A percentile compares a stretch with the other conserved stretches of the same genome.
These are phyloP conservation scores for Drosophila infuscata DNA, from an alignment of 2,888 invertebrate genomes.

Conservation along the genomic window DNA sequence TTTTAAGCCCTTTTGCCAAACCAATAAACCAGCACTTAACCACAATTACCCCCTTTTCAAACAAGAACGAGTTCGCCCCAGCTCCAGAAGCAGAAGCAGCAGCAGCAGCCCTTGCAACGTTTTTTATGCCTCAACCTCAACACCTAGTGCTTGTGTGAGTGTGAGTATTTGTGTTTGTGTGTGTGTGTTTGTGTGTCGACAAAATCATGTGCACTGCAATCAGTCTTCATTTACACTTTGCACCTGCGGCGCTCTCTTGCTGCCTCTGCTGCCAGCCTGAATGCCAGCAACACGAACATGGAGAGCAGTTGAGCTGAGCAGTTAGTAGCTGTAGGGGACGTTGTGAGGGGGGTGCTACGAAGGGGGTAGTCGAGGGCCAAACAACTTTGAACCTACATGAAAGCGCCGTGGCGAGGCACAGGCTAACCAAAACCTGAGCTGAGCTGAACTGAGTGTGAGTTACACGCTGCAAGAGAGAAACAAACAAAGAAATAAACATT, in stretches of 20 bases:
- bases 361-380: conserved; percentile 34
- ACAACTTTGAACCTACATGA: conserved; percentile 75
- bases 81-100: conserved; percentile 21
- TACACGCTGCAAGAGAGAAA: conserved; percentile 40
- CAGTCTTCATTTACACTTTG: conserved; percentile 82
- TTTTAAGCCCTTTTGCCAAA: conserved; percentile 77
- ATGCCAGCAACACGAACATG: conserved; percentile 59
- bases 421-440: conserved; percentile 38
- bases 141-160: conserved; percentile 18
- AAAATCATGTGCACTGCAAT: conserved; percentile 81
- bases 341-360: background rate
- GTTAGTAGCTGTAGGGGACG: conserved; percentile 29
- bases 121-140: conserved; percentile 56
- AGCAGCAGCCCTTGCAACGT: conserved; percentile 57
- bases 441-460: conserved; percentile 47
- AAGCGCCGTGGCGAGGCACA: conserved; percentile 39
- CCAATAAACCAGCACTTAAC: conserved; percentile 82
- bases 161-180: background rate
- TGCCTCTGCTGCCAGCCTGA: conserved; percentile 37
- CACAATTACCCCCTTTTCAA: conserved; percentile 80
- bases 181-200: conserved; percentile 44
- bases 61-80: conserved; percentile 60
- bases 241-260: conserved; percentile 65
- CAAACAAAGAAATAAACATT: conserved; percentile 55
- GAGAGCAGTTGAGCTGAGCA: conserved; percentile 50